Conservation (phyloP, 2,113 vertebrate species). For the Larimichthys polyactis region DNA sequence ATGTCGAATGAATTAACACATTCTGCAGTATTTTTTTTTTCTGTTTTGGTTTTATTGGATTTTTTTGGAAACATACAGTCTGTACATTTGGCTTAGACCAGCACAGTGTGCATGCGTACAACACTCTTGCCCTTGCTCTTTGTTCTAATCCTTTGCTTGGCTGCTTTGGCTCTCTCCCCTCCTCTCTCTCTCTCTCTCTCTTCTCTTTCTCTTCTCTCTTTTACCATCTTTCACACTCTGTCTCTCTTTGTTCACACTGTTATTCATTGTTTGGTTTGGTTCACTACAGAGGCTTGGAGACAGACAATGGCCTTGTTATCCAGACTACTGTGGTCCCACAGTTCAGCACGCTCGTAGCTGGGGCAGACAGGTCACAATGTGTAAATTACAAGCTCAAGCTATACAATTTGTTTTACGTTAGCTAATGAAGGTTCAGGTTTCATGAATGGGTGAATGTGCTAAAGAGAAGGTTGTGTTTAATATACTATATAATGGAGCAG, state of each 20-base stretch:
- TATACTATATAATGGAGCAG: not conserved
- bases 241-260: slow-evolving; percentile 69
- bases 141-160: slow-evolving; percentile 44
- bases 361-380: slow-evolving; percentile 29
- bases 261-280: slow-evolving; percentile 78
- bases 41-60: not conserved
- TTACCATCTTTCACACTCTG: slow-evolving; percentile 52
- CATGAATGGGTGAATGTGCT: slow-evolving; percentile 14
- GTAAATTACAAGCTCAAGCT: slow-evolving; percentile 23
- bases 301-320: slow-evolving; percentile 78
- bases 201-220: slow-evolving; percentile 25
- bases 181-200: no score
- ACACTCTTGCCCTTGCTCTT: slow-evolving; percentile 27
- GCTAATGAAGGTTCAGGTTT: slow-evolving; percentile 19
- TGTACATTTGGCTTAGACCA: slow-evolving; percentile 13
- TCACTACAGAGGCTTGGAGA: slow-evolving; percentile 53
- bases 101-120: not conserved
- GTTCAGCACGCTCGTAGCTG: slow-evolving; percentile 30
- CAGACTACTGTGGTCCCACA: slow-evolving; percentile 49
- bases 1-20: not conserved
- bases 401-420: slow-evolving; percentile 25
- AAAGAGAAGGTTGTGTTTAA: slow-evolving; percentile 4
- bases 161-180: slow-evolving; percentile 45
- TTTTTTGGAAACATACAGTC: not conserved
- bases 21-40: not conserved